Percentiles rank a stretch among this genome's conserved stretches.
phyloP scores from a whole-genome alignment of 2,888 invertebrate genomes.

The Seira sanloemensis region DNA sequence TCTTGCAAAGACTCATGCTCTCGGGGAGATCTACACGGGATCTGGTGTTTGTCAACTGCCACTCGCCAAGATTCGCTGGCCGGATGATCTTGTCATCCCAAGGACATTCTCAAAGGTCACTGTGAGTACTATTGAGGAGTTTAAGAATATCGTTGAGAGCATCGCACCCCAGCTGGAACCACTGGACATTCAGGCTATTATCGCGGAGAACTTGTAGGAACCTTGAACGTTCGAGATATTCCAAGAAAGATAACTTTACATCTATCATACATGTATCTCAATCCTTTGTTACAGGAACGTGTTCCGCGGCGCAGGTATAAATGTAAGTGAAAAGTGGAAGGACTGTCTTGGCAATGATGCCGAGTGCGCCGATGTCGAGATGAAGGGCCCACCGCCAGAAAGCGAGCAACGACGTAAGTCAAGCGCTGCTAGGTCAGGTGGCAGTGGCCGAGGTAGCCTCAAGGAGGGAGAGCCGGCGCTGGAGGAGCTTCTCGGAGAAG shows the following conservation, averaged over 20 bases:
- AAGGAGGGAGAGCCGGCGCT: neutral
- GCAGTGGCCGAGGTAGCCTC: neutral
- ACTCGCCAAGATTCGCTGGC: slow-evolving; percentile 55
- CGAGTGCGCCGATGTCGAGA: slow-evolving; percentile 57
- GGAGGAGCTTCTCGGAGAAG: neutral
- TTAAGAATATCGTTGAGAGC: slow-evolving; percentile 65
- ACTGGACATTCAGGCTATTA: slow-evolving; percentile 64
- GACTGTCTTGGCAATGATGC: slow-evolving; percentile 63
- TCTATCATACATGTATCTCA: neutral
- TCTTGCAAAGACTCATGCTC: slow-evolving; percentile 66
- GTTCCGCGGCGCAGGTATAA: slow-evolving; percentile 65
- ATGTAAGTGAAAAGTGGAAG: slow-evolving; percentile 65
- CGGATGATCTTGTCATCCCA: slow-evolving; percentile 54
- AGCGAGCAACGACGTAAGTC: neutral
- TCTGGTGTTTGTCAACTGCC: slow-evolving; percentile 69
- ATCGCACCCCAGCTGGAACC: slow-evolving; percentile 66
- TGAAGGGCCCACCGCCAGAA: slow-evolving; percentile 43
- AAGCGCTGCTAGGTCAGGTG: neutral
- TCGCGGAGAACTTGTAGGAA: slow-evolving; percentile 63
- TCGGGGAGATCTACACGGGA: slow-evolving; percentile 68
- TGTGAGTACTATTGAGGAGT: slow-evolving; percentile 68
- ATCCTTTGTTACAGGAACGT: slow-evolving; percentile 40
- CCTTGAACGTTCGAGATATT: neutral
- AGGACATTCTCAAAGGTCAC: slow-evolving; percentile 66
- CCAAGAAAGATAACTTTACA: neutral